Conservation (phyloP, 2,113 vertebrate species). For the Mellivora capensis region DNA sequence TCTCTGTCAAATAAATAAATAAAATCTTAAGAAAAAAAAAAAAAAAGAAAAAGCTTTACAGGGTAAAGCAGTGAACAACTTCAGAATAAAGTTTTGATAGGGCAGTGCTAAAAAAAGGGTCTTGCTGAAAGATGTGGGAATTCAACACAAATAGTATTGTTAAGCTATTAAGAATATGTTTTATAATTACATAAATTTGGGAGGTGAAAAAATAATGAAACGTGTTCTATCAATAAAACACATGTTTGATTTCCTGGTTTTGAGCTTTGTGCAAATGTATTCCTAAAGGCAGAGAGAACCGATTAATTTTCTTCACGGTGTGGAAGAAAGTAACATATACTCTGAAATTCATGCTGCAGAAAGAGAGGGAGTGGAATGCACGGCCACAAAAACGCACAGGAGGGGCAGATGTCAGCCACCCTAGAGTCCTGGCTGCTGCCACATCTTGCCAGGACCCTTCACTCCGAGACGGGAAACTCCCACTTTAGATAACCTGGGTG, state of each 20-base stretch:
- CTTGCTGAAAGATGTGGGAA: background rate
- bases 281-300: background rate
- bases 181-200: background rate
- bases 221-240: background rate
- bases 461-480: background rate
- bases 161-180: background rate
- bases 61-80: background rate
- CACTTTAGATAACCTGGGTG: background rate
- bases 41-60: background rate
- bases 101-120: background rate
- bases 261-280: background rate
- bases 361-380: background rate
- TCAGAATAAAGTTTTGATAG: background rate
- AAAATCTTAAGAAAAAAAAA: too few relatives aligned
- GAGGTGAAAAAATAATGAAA: background rate
- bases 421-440: background rate
- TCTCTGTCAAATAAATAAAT: too few relatives aligned
- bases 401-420: background rate
- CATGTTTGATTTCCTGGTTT: background rate
- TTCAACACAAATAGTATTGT: background rate
- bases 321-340: background rate
- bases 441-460: background rate
- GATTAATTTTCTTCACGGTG: background rate
- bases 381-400: background rate
- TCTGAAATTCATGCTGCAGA: background rate